These are phyloP conservation scores for Cryptosula pallasiana DNA, from an alignment of 2,888 invertebrate species.

Conservation along the genomic window DNA sequence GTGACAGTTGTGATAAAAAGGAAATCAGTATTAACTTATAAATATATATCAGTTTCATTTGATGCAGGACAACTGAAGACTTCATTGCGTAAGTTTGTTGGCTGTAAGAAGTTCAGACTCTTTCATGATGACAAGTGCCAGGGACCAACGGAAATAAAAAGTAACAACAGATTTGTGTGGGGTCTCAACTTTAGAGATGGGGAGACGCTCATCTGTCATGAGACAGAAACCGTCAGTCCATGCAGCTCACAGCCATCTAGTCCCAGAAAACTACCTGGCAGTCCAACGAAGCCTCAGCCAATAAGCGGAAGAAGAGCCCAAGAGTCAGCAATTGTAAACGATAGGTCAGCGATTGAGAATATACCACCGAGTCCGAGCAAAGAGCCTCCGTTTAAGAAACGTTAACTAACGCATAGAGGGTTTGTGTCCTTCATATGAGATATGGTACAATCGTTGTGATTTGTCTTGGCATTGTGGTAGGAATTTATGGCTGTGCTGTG, in stretches of 20 bases:
- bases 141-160: slow-evolving; percentile 14
- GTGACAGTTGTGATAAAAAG: too few species aligned
- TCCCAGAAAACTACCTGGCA: neutral
- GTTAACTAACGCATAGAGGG: neutral
- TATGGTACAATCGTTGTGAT: too few species aligned
- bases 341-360: neutral
- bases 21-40: too few species aligned
- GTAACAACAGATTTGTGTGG: slow-evolving; percentile 21
- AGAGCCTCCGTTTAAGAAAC: slow-evolving; percentile 19
- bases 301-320: neutral
- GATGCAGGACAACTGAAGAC: slow-evolving; percentile 60
- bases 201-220: slow-evolving; percentile 1
- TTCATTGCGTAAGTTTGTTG: slow-evolving; percentile 55
- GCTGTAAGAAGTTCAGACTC: slow-evolving; percentile 77
- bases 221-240: neutral
- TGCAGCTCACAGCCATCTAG: neutral
- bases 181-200: slow-evolving; percentile 18
- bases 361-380: slow-evolving; percentile 5
- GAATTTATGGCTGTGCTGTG: too few species aligned
- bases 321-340: neutral
- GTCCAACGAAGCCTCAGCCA: neutral
- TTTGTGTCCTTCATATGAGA: too few species aligned
- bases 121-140: slow-evolving; percentile 68
- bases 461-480: too few species aligned
- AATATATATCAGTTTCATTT: too few species aligned